Evolutionary conservation across 2,888 invertebrate genomes (phyloP), one percentile per base, ranked within the genome.

Genomic region (Ceratothoa steindachneri): DNA sequence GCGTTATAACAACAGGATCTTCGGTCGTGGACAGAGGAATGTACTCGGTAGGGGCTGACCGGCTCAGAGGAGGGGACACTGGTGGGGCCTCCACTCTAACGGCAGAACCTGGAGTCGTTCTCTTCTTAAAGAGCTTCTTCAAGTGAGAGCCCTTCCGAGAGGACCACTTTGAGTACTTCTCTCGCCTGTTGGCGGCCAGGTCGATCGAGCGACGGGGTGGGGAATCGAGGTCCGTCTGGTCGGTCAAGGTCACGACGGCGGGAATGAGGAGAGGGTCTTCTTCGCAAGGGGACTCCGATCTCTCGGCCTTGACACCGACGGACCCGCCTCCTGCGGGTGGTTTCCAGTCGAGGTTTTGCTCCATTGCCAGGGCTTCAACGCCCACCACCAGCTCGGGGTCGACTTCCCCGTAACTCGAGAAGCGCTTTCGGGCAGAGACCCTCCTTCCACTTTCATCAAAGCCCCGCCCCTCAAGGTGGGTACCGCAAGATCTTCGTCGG

Each of bases 71-170:
- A 28, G 29, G 30, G 12, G 19, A 19, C 29, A 29, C 30, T 5
- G 60, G 15, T 1, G 55, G 19, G 19, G 60, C 15, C 0, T 15
- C 22, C 2, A 70, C 24, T n/a, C 70, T 27, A 0, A 70, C 60
- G 27, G 70, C 70, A 7, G 30, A 60, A 19, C 70, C 70, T 15
- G 70, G 70, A 1, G 70, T 53, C 28, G 29, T 70, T 19, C 22
- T 24, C 2, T 67, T 29, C 15, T 67, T 67, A 41, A 41, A 41
- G 5, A 41, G 15, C 41, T 41, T 41, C 5, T 41, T 4, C 12
- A 19, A 19, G 12, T 67, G 29, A 29, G n/a, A 67, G 15, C 67
- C 67, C n/a, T 9, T 19, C 12, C 22, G 15, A 15, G 60, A 60
- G 60, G 60, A 60, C 5, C n/a, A 22, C 2, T 3, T 65, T 4